These are phyloP conservation scores for Crioceris asparagi DNA, from an alignment of 2,888 invertebrate genomes.

Conservation along the genomic window DNA sequence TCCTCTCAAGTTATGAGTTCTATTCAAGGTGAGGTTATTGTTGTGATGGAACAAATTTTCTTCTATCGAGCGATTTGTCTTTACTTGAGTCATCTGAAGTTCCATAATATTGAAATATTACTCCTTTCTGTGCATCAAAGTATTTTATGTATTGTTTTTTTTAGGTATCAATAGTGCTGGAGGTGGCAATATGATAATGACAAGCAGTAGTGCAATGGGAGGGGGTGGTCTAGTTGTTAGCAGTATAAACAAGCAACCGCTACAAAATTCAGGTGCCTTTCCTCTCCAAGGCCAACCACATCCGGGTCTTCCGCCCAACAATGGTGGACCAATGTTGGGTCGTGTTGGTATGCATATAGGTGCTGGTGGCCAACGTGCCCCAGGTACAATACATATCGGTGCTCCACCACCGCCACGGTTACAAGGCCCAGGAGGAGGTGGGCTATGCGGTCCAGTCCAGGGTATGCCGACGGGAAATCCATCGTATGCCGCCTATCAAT, in stretches of 20 bases:
- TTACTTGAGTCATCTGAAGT: background rate
- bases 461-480: conserved; percentile 40
- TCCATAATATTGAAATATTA: background rate
- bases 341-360: conserved; percentile 34
- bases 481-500: conserved; percentile 39
- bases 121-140: background rate
- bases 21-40: conserved; percentile 58
- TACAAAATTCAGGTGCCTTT: too few species aligned
- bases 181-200: conserved; percentile 66
- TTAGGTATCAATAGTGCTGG: too few species aligned
- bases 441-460: conserved; percentile 45
- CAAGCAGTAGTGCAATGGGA: conserved; percentile 57
- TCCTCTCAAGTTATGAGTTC: conserved; percentile 62
- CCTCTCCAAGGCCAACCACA: too few species aligned
- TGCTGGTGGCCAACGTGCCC: conserved; percentile 23
- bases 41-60: too few species aligned
- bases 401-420: too few species aligned
- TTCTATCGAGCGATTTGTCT: background rate
- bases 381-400: conserved; percentile 42
- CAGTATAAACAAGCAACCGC: conserved; percentile 61
- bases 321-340: conserved; percentile 68
- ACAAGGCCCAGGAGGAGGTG: conserved; percentile 47
- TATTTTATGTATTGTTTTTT: background rate
- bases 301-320: background rate
- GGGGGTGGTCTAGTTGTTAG: conserved; percentile 64